phyloP scores from a whole-genome alignment of 2,888 invertebrate species.

The Pyrocoelia pectoralis region DNA sequence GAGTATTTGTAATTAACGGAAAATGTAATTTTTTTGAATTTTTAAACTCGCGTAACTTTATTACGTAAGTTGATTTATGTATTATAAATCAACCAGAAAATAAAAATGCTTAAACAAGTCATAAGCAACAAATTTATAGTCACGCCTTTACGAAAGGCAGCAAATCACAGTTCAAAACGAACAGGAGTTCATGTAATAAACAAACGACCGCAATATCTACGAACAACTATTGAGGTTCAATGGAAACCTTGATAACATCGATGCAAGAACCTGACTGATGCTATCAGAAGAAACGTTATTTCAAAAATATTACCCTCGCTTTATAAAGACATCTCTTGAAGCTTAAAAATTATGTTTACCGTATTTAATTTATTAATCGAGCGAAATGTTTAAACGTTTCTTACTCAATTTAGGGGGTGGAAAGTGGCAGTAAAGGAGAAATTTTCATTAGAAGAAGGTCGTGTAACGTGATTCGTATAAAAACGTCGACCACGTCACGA shows the following conservation, averaged over 20 bases:
- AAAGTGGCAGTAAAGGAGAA: too few species aligned
- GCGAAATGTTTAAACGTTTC: neutral
- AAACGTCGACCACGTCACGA: too few species aligned
- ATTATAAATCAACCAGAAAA: constrained; percentile 14
- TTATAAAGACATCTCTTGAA: constrained; percentile 28
- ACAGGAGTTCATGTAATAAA: constrained; percentile 28
- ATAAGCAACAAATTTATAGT: constrained; percentile 28
- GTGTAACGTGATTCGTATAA: too few species aligned
- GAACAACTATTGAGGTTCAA: constrained; percentile 33
- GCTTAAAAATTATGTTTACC: constrained; percentile 23
- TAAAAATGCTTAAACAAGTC: constrained; percentile 12
- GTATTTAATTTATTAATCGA: constrained; percentile 18
- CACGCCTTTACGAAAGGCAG: constrained; percentile 22
- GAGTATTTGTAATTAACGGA: too few species aligned
- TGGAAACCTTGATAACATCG: constrained; percentile 28
- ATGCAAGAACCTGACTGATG: constrained; percentile 23
- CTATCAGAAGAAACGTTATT: constrained; percentile 24
- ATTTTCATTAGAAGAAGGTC: too few species aligned
- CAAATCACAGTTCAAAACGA: constrained; percentile 31
- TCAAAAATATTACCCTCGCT: constrained; percentile 27
- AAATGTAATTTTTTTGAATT: neutral
- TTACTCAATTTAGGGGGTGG: too few species aligned
- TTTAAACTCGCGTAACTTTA: neutral
- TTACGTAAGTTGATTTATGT: constrained; percentile 12
- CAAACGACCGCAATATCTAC: constrained; percentile 32